Evolutionary conservation across 1,140 invertebrate species (phyloP), one percentile per base, ranked within the genome.

Genomic region (Drosophila equinoxialis): DNA sequence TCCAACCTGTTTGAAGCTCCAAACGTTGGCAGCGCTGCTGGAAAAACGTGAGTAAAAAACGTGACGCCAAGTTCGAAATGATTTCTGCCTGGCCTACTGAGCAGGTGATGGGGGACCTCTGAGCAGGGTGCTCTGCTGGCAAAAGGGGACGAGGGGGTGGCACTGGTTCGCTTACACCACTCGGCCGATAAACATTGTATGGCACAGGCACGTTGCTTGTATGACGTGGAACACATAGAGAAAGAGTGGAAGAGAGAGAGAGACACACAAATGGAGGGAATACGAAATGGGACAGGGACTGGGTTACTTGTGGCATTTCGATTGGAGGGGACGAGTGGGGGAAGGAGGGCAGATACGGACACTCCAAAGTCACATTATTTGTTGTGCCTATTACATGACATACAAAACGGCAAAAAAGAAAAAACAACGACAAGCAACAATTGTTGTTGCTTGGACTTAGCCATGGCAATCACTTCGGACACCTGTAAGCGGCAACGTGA

Each of bases 1-100:
- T 82, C 65, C 83, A 86, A 65, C 75, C 71, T 75, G 82, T 86
- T 86, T 42, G 82, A 78, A 14, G 54, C 63, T 42, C 55, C 39
- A 68, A 68, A 39, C 41, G 66, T 37, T 23, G 39, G 48, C 69
- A 54, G 79, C 70, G 73, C 83, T 71, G 83, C 63, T 74, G 68
- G 69, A 75, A 86, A 87, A 87, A 87, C 83, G 83, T 87, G 83
- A 87, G 79, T 73, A 63, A 58, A 77, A 87, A 87, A 87, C 83
- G 83, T 87, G 83, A 87, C 84, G 67, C 72, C 74, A 81, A 66
- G 79, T 83, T 87, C 69, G 83, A 89, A 77, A 70, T 59, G 64
- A 77, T 89, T 77, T 26, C 63, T 45, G 64, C 48, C 79, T 86
- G 83, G 83, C 84, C 84, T 89, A 89, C 72, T 86, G 79, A 86